A percentile compares a stretch with the other conserved stretches of the same genome.
phyloP scores from a whole-genome alignment of 1,140 invertebrate genomes.

The Saccostrea echinata region DNA sequence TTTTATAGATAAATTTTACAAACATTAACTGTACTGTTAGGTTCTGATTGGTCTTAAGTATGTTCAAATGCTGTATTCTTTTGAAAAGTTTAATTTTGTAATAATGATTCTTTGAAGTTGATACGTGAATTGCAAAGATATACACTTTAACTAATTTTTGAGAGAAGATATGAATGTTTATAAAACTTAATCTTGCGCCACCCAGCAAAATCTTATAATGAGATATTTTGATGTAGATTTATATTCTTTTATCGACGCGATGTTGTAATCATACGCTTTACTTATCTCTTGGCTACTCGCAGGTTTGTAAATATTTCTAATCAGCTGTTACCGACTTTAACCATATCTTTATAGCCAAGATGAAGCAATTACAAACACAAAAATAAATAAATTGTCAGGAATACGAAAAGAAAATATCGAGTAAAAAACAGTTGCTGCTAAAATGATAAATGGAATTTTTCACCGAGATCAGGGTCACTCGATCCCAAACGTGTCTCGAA shows the following conservation, averaged over 20 bases:
- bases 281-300: constrained; percentile 2
- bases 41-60: too few species aligned
- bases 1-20: too few species aligned
- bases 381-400: neutral
- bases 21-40: too few species aligned
- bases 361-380: neutral
- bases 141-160: neutral
- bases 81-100: too few species aligned
- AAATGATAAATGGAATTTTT: neutral
- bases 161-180: neutral
- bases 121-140: too few species aligned
- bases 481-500: too few species aligned
- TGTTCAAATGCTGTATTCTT: too few species aligned
- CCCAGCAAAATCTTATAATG: neutral
- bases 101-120: too few species aligned
- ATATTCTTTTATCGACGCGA: neutral
- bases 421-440: neutral
- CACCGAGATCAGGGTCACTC: neutral
- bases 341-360: neutral
- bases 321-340: neutral
- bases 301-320: constrained; percentile 13
- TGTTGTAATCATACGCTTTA: neutral
- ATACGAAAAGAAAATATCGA: neutral
- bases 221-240: neutral
- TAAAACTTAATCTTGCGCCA: neutral